Percentiles rank a stretch among this genome's conserved stretches.
Conservation (phyloP, 2,888 invertebrate genomes). For the Cryptocephalus primarius region DNA sequence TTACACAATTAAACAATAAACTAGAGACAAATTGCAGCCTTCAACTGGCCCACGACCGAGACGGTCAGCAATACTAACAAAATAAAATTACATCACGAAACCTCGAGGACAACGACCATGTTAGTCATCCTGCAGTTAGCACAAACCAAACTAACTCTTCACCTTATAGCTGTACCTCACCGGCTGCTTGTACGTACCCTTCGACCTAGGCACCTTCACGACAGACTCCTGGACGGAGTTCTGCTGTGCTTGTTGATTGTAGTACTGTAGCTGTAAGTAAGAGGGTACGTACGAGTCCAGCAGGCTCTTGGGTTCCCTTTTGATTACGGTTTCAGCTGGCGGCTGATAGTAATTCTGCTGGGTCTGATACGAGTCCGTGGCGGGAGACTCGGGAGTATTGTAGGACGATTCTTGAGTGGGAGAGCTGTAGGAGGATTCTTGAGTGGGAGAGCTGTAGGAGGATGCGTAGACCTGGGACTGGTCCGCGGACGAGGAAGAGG, state of each 20-base stretch:
- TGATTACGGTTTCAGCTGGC: constrained; percentile 8
- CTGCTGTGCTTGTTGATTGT: constrained; percentile 13
- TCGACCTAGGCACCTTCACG: constrained; percentile 1
- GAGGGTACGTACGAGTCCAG: constrained; percentile 43
- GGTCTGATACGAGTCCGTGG: neutral
- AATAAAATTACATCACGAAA: too few relatives aligned
- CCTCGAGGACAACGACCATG: too few relatives aligned
- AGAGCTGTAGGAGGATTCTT: neutral
- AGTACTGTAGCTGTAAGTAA: constrained; percentile 24
- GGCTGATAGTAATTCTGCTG: neutral
- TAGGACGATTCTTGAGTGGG: neutral
- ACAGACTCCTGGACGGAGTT: constrained; percentile 14
- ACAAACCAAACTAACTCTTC: neutral
- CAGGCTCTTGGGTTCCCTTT: constrained; percentile 37
- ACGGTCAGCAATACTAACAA: too few relatives aligned
- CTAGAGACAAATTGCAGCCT: too few relatives aligned
- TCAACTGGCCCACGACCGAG: too few relatives aligned
- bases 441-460: too few relatives aligned
- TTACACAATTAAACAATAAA: too few relatives aligned
- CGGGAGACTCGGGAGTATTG: neutral
- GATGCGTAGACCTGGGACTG: constrained; percentile 17
- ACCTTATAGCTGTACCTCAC: constrained; percentile 1
- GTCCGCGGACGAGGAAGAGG: constrained; percentile 8
- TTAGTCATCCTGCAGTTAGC: too few relatives aligned
- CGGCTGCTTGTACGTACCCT: neutral